These are phyloP conservation scores for Pachymerium ferrugineum DNA, from an alignment of 2,888 invertebrate genomes.

Conservation along the genomic window DNA sequence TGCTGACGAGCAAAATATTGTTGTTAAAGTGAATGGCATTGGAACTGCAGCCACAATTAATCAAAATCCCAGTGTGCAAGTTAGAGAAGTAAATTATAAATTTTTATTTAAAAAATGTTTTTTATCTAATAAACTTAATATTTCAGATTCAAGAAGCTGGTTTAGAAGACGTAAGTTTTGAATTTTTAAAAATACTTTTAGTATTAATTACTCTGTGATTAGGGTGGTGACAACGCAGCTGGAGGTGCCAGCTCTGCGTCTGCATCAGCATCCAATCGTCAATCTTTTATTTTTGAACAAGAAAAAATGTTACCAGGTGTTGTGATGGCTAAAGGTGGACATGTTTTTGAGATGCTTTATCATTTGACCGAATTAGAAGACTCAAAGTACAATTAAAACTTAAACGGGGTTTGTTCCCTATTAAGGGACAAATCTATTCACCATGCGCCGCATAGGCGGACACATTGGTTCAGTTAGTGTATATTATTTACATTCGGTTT, in stretches of 20 bases:
- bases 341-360: constrained; percentile 51
- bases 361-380: constrained; percentile 50
- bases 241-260: too few relatives aligned
- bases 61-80: constrained; percentile 36
- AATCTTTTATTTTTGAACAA: constrained; percentile 45
- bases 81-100: constrained; percentile 38
- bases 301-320: constrained; percentile 52
- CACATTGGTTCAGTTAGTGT: too few relatives aligned
- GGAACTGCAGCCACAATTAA: background rate
- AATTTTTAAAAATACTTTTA: background rate
- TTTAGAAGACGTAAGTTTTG: background rate
- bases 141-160: constrained; percentile 3
- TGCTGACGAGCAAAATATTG: constrained; percentile 44
- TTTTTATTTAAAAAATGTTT: too few relatives aligned
- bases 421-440: too few relatives aligned
- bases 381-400: constrained; percentile 44
- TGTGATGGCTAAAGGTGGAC: constrained; percentile 50
- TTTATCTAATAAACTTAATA: too few relatives aligned
- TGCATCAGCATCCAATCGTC: constrained; percentile 38
- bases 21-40: constrained; percentile 37
- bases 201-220: background rate
- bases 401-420: background rate
- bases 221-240: constrained; percentile 31
- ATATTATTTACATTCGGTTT: too few relatives aligned
- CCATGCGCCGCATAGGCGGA: too few relatives aligned